Base-by-base conservation (phyloP, 2,797 vertebrate genomes). In the Chaetodon trifasciatus region DNA sequence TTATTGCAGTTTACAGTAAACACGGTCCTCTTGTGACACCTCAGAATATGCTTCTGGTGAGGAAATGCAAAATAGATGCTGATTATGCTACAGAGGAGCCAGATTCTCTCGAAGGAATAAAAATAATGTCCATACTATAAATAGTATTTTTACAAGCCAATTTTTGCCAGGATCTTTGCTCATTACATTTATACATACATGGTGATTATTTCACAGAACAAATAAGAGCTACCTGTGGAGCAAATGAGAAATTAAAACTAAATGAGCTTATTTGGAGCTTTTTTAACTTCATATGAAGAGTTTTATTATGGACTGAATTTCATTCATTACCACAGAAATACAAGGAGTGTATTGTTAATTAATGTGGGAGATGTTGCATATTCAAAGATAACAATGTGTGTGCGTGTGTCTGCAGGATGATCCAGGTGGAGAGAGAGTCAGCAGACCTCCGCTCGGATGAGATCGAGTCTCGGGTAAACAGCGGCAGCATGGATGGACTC, bases 381-480 rank as follows among this genome's bases (percentile, higher is more conserved):
- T 57, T 37, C 6, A 37, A 37, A n/a, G 55, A 13, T 40, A 23
- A 44, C 7, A 2, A 21, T 47, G 46, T 21, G 8, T 6, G 0
- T 49, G 37, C 44, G 11, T 50, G 47, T 56, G 2, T 50, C 3
- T 68, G 19, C 87, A 99, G 98, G 93, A 98, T 99, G 98, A 99
- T 99, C 90, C 98, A 99, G 91, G 98, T 99, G 78, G 98, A 99
- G 90, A 96, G 98, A 81, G 98, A 99, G 83, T 98, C 97, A 8
- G 97, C 98, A 0, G 97, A 99, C 91, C 94, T 98, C n/a, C 96
- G 97, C 0, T 96, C 97, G 0, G 98, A 98, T 53, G 97, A 98
- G 92, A 96, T 98, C 0, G 97, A 99, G 94, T 97, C 96, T 0
- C 97, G 97, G 0, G 97, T 99, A 61, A 98, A 97, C n/a, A 98